phyloP scores from a whole-genome alignment of 2,113 vertebrate genomes.

The Probosciger aterrimus region DNA sequence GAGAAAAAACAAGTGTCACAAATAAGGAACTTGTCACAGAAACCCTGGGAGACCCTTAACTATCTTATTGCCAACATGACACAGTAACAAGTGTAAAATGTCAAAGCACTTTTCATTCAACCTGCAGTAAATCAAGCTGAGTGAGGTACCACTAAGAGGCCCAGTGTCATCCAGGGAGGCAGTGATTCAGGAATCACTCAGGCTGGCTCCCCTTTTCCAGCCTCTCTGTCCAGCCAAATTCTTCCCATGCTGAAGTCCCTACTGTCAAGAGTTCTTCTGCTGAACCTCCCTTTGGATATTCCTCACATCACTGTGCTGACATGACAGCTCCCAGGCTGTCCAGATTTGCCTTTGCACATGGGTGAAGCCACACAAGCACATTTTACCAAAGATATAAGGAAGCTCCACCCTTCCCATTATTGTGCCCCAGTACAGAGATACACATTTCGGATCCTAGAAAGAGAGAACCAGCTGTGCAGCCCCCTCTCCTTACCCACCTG shows the following conservation, averaged over 20 bases:
- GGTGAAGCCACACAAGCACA: neutral
- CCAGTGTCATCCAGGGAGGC: neutral
- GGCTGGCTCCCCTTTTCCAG: neutral
- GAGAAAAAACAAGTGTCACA: constrained; percentile 5
- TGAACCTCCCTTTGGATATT: neutral
- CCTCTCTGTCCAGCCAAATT: neutral
- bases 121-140: neutral
- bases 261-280: neutral
- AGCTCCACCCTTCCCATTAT: neutral
- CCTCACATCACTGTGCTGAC: neutral
- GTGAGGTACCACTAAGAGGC: neutral
- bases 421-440: neutral
- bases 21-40: neutral
- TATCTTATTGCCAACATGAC: neutral
- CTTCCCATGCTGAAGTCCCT: neutral
- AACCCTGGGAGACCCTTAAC: neutral
- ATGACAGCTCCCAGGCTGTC: neutral
- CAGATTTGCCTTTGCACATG: neutral
- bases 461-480: neutral
- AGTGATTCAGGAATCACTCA: neutral
- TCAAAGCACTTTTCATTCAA: neutral
- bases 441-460: neutral
- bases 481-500: neutral
- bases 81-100: neutral
- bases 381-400: neutral